Evolutionary conservation across 2,113 vertebrate genomes (phyloP), one percentile per base, ranked within the genome.

Genomic region (Manacus vitellinus): DNA sequence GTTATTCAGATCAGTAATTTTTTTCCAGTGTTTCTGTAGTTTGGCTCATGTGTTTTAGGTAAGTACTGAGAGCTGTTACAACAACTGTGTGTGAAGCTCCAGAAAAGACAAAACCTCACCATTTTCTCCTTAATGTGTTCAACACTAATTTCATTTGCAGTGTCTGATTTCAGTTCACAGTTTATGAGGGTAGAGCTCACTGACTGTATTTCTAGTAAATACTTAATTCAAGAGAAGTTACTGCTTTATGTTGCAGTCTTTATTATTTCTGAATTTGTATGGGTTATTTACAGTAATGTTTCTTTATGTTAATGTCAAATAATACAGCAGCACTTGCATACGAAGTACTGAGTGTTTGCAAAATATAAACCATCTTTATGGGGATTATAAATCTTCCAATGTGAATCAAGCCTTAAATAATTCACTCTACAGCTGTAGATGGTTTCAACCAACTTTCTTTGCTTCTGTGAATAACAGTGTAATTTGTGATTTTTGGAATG

Each of bases 401-500:
- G 24, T 66, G 55, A 86, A 58, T 71, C 39, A 43, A 55, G 14
- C 46, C 47, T 75, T 49, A 78, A 58, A 51, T 86, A 73, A 95
- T 67, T 85, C 27, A 16, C 21, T 65, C 25, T 54, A 17, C 19
- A 4, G 79, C 78, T 79, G 28, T 12, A 66, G 44, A 59, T 8
- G 16, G 14, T 66, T 90, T 83, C 31, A 80, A 73, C 46, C 33
- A 81, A 39, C 47, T 79, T 85, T 41, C 44, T 67, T 81, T 80
- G 30, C 76, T 47, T 70, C 80, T 78, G 0, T 74, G 72, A 96
- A 52, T 89, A 75, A 67, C 17, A 7, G 4, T 46, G 73, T 79
- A 73, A 66, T 37, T 67, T 56, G 21, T 67, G 70, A 82, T 94
- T 97, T 72, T 78, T 95, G 92, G 74, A 82, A 52, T 76, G 18